Percentiles rank a stretch among this genome's conserved stretches.
phyloP scores from a whole-genome alignment of 2,113 vertebrate species.

The Macrotus californicus region DNA sequence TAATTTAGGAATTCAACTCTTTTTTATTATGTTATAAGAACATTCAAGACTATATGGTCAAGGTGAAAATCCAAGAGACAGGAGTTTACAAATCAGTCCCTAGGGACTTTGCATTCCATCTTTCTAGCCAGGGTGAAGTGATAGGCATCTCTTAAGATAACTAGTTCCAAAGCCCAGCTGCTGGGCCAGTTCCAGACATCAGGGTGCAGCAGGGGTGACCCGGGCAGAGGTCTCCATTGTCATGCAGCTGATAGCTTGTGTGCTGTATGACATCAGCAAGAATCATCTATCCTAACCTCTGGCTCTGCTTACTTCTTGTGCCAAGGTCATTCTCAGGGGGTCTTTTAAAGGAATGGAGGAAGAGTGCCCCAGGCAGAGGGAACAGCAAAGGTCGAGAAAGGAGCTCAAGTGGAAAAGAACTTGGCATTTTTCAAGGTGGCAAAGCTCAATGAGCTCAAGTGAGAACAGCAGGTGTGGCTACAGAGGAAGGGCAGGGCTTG shows the following conservation, averaged over 20 bases:
- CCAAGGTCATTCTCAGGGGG: background rate
- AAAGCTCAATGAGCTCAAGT: background rate
- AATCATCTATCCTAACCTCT: background rate
- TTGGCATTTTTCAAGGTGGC: background rate
- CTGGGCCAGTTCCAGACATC: background rate
- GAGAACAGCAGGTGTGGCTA: background rate
- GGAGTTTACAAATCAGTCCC: background rate
- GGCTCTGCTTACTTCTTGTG: background rate
- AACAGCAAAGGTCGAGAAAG: background rate
- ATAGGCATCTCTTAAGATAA: background rate
- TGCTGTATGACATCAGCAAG: too few species aligned
- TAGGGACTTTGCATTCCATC: background rate
- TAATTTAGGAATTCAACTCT: background rate
- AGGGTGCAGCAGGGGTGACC: background rate
- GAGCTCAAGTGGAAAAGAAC: background rate
- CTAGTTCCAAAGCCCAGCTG: background rate
- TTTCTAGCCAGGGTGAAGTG: background rate
- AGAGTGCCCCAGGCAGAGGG: background rate
- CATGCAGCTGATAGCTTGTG: too few species aligned
- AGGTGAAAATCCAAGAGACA: background rate
- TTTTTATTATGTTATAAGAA: background rate
- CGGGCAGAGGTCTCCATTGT: background rate
- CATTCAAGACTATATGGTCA: background rate
- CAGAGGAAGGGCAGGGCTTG: background rate
- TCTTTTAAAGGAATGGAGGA: background rate